Base-by-base conservation (phyloP, 2,113 vertebrate genomes). In the Carollia perspicillata region DNA sequence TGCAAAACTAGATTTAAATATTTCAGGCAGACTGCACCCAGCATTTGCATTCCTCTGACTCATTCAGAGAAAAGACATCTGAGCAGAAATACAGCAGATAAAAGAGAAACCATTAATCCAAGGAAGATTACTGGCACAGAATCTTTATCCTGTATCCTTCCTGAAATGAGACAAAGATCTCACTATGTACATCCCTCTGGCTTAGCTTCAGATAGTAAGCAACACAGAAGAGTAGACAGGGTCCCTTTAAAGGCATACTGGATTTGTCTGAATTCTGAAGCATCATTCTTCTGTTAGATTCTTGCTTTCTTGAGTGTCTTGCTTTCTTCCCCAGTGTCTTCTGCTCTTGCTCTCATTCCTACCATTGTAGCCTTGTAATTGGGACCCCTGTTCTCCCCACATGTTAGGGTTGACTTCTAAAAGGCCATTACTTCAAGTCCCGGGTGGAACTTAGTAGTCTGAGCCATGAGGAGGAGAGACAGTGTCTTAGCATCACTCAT, bases 71-170 rank as follows among this genome's bases (percentile, higher is more conserved):
- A 99, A 99, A 99, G 99, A 99, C 99, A 99, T 99, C 99, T 99
- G 99, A 99, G 99, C 98, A 98, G 98, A 99, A 99, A 99, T 99
- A 98, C 99, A 99, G 99, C 99, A 99, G 99, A 99, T 99, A 99
- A 99, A 99, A 99, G 99, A 99, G 99, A 99, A 99, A 99, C 99
- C 99, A 99, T 99, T 99, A 99, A 99, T 99, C 99, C 99, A 99
- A 98, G 98, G 98, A 99, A 99, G 99, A 99, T 99, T 99, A 99
- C 99, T 99, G 99, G 99, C 98, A 99, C 99, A 98, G 99, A 99
- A 99, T 99, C 99, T 99, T 99, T 99, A 99, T 99, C 99, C 99
- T 98, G 98, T 98, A 99, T 98, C 98, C 98, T 98, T 98, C 98
- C 98, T 98, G 98, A 98, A 98, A 98, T 98, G 98, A 99, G 98